A percentile compares a stretch with the other conserved stretches of the same genome.
Evolutionary conservation across 2,888 invertebrate genomes (phyloP).

Genomic region (Tinea trinotella): DNA sequence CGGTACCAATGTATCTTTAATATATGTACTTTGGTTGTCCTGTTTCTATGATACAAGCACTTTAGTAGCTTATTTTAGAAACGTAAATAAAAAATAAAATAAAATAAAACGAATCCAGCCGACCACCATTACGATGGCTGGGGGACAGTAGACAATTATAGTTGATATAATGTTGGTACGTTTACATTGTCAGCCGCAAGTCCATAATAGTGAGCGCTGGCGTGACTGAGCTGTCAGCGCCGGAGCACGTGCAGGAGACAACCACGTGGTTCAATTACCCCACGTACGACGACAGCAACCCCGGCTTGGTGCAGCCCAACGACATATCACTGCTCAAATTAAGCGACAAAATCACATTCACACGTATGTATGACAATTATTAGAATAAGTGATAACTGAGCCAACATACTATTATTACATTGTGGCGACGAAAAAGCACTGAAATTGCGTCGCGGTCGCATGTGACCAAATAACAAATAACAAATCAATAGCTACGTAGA

Average conservation of each 20-base stretch:
- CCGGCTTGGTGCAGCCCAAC: conserved; percentile 42
- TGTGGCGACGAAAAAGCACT: too few species aligned
- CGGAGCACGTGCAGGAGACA: conserved; percentile 41
- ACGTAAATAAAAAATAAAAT: too few species aligned
- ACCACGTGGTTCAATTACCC: conserved; percentile 47
- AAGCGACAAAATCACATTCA: conserved; percentile 31
- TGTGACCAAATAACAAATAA: too few species aligned
- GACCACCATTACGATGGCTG: too few species aligned
- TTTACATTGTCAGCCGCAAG: conserved; percentile 32
- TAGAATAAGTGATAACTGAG: neutral
- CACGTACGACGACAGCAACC: conserved; percentile 32
- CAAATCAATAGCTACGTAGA: too few species aligned
- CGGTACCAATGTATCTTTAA: too few species aligned
- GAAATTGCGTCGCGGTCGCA: too few species aligned
- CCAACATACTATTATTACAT: too few species aligned
- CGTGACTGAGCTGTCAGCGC: conserved; percentile 33
- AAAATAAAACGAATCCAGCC: too few species aligned
- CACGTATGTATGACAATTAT: conserved; percentile 32
- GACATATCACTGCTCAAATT: conserved; percentile 45
- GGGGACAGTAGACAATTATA: neutral
- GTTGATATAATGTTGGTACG: neutral
- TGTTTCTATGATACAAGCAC: too few species aligned
- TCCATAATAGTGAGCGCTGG: conserved; percentile 47
- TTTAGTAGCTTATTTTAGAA: too few species aligned
- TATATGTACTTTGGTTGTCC: too few species aligned